These are phyloP conservation scores for Laterallus jamaicensis DNA, from an alignment of 2,113 vertebrate species.

Conservation along the genomic window DNA sequence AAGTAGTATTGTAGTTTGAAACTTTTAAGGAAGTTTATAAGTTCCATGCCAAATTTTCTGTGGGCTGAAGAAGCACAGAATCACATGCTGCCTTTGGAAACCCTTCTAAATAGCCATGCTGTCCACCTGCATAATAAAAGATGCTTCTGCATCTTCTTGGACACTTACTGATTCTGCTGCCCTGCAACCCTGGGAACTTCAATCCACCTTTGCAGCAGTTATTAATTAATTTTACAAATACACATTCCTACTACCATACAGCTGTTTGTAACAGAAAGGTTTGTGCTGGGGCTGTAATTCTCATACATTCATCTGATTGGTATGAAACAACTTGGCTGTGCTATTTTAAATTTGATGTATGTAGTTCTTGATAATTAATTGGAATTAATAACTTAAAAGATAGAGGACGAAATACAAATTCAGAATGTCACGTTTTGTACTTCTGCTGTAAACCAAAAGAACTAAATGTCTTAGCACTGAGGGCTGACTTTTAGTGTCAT, in stretches of 20 bases:
- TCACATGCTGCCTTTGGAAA: not conserved
- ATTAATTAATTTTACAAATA: not conserved
- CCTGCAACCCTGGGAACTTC: not conserved
- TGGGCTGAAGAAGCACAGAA: not conserved
- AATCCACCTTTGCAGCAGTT: not conserved
- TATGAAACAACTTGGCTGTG: not conserved
- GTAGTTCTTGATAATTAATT: not conserved
- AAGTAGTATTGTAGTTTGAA: not conserved
- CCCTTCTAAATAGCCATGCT: not conserved
- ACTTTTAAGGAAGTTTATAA: not conserved
- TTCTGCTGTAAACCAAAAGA: not conserved
- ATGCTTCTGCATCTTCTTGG: not conserved
- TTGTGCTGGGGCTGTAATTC: not conserved
- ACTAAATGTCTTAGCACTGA: not conserved
- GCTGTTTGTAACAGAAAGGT: not conserved
- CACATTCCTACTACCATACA: fast-evolving
- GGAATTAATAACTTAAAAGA: not conserved
- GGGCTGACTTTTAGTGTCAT: not conserved
- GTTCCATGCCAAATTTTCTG: fast-evolving
- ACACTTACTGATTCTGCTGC: not conserved
- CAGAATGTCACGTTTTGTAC: not conserved
- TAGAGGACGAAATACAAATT: not conserved
- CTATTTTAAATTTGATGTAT: not conserved
- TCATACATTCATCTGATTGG: not conserved
- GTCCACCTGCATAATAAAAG: not conserved